Evolutionary conservation across 2,113 vertebrate genomes (phyloP).

Genomic region (Nanger granti): DNA sequence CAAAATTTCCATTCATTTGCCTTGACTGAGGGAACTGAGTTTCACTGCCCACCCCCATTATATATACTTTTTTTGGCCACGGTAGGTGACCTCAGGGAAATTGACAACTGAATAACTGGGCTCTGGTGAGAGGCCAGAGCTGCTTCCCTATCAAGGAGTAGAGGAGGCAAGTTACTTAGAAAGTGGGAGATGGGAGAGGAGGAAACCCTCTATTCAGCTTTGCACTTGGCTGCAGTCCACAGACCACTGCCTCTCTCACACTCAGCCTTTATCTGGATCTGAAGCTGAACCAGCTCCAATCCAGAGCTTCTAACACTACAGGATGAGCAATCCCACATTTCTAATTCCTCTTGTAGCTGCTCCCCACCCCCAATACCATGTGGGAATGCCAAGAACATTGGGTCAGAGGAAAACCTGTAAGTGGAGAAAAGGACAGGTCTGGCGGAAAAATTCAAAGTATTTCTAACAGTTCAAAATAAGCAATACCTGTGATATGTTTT

Average conservation of each 20-base stretch:
- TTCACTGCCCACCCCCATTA: background rate
- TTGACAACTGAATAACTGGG: background rate
- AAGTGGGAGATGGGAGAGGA: background rate
- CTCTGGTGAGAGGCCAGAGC: background rate
- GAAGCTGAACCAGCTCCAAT: background rate
- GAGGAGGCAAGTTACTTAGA: background rate
- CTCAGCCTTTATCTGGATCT: background rate
- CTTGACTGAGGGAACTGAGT: background rate
- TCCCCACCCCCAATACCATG: too few relatives aligned
- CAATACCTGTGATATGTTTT: background rate
- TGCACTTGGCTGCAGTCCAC: background rate
- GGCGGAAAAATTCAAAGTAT: background rate
- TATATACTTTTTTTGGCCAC: background rate
- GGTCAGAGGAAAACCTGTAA: background rate
- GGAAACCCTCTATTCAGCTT: background rate
- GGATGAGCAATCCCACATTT: background rate
- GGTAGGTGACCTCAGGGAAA: background rate
- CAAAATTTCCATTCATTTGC: background rate
- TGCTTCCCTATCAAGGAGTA: background rate
- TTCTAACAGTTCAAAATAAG: background rate
- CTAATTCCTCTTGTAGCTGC: too few relatives aligned
- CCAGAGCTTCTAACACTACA: background rate
- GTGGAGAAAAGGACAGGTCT: background rate
- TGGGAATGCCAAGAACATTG: background rate
- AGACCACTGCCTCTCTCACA: background rate